Evolutionary conservation across 2,888 invertebrate genomes (phyloP).

Genomic region (Apotomis betuletana): DNA sequence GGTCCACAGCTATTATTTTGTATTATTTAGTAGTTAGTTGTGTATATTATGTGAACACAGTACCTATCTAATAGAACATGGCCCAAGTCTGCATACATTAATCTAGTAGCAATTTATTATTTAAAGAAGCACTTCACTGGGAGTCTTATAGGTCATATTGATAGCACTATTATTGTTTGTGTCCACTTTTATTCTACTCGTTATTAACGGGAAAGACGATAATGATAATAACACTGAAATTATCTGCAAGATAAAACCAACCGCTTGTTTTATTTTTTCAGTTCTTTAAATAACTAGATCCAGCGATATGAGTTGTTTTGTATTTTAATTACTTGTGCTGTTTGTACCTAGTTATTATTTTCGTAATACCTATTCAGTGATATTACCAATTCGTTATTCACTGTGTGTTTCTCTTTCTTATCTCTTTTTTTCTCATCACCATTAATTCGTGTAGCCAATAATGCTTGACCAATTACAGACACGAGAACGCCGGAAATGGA

Average conservation of each 20-base stretch:
- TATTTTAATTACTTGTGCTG: too few species aligned
- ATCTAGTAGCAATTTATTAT: not conserved
- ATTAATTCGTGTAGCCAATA: conserved; percentile 8
- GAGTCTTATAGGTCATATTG: conserved; percentile 19
- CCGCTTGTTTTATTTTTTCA: too few species aligned
- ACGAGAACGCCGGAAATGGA: conserved; percentile 76
- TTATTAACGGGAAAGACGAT: not conserved
- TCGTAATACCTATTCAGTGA: not conserved
- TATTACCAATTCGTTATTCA: not conserved
- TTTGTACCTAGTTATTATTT: not conserved
- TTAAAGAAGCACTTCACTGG: conserved; percentile 2
- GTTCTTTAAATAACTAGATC: too few species aligned
- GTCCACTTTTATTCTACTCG: not conserved
- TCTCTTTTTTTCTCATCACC: not conserved
- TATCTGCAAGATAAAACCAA: not conserved
- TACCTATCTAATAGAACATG: not conserved
- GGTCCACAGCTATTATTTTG: too few species aligned
- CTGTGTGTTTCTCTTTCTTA: not conserved
- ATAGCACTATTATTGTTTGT: conserved; percentile 15
- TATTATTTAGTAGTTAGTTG: too few species aligned
- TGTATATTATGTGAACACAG: not conserved
- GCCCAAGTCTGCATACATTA: not conserved
- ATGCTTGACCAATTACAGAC: conserved; percentile 63
- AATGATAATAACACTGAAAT: conserved; percentile 2
- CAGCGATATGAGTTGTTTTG: too few species aligned